These are phyloP conservation scores for Trissoscelio sp. DNA, from an alignment of 2,888 invertebrate genomes.

Conservation along the genomic window DNA sequence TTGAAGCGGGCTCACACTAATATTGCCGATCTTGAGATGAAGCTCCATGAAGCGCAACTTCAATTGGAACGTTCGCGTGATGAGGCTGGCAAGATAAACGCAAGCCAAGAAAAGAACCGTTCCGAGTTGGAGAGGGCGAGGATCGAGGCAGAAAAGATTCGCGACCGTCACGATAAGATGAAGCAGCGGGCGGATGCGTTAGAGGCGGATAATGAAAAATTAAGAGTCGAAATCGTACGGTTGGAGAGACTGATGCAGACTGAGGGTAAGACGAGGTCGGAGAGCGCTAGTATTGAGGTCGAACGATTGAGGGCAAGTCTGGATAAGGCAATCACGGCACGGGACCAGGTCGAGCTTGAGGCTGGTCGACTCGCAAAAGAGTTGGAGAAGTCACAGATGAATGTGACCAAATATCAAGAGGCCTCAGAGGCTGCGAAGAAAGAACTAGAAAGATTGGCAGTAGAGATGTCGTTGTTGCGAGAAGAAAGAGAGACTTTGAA, in stretches of 20 bases:
- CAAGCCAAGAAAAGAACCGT: conserved; percentile 91
- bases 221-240: conserved; percentile 88
- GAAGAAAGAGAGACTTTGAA: conserved; percentile 91
- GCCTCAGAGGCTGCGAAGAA: conserved; percentile 92
- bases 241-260: conserved; percentile 86
- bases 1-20: conserved; percentile 87
- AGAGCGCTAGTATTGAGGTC: conserved; percentile 87
- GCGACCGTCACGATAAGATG: conserved; percentile 94
- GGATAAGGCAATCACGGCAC: conserved; percentile 92
- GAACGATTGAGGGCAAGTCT: conserved; percentile 93
- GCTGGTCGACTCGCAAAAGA: conserved; percentile 93
- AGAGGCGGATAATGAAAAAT: conserved; percentile 90
- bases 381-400: conserved; percentile 93
- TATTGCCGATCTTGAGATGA: conserved; percentile 89
- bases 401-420: conserved; percentile 92
- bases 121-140: conserved; percentile 92
- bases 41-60: conserved; percentile 90
- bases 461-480: conserved; percentile 91
- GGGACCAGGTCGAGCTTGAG: conserved; percentile 93
- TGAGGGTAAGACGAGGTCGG: conserved; percentile 85
- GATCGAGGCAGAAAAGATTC: conserved; percentile 94
- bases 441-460: conserved; percentile 93
- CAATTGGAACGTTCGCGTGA: conserved; percentile 92
- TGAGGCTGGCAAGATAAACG: conserved; percentile 90
- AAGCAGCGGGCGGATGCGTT: conserved; percentile 88